Conservation (phyloP, 1,140 invertebrate genomes). For the Psilanteris sp. region DNA sequence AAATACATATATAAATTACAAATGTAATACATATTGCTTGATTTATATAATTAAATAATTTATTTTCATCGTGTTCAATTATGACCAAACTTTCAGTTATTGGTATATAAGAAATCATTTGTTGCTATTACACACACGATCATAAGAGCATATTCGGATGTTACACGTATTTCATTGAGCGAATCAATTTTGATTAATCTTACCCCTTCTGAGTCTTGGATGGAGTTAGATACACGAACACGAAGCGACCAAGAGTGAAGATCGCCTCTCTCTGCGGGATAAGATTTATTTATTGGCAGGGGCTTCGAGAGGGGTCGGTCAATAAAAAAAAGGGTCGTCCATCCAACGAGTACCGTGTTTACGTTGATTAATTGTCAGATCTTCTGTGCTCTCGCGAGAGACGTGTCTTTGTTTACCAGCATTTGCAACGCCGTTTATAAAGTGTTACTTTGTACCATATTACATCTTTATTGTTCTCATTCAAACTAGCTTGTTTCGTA, state of each 20-base stretch:
- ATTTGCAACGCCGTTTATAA: conserved; percentile 24
- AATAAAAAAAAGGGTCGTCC: conserved; percentile 70
- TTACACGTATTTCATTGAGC: conserved; percentile 53
- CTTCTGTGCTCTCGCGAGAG: conserved; percentile 58
- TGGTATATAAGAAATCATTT: conserved; percentile 5
- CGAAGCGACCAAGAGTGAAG: conserved; percentile 26
- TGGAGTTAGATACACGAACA: too few species aligned
- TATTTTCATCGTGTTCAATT: too few species aligned
- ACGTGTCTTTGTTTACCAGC: conserved; percentile 53
- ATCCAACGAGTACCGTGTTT: conserved; percentile 67
- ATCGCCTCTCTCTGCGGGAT: conserved; percentile 62
- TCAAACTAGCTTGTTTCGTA: too few species aligned
- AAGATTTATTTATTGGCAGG: conserved; percentile 74
- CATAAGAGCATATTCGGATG: conserved; percentile 28
- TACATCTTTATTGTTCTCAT: conserved; percentile 12
- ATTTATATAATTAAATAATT: too few species aligned
- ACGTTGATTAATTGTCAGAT: conserved; percentile 74
- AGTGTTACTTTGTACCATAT: conserved; percentile 9
- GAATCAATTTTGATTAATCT: conserved; percentile 58
- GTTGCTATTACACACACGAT: conserved; percentile 14
- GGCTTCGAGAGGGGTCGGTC: conserved; percentile 60
- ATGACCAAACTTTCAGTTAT: not conserved
- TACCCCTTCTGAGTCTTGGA: conserved; percentile 40
- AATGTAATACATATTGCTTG: too few species aligned
- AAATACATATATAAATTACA: too few species aligned